Conservation (phyloP, 2,797 vertebrate species). For the Moxostoma hubbsi region DNA sequence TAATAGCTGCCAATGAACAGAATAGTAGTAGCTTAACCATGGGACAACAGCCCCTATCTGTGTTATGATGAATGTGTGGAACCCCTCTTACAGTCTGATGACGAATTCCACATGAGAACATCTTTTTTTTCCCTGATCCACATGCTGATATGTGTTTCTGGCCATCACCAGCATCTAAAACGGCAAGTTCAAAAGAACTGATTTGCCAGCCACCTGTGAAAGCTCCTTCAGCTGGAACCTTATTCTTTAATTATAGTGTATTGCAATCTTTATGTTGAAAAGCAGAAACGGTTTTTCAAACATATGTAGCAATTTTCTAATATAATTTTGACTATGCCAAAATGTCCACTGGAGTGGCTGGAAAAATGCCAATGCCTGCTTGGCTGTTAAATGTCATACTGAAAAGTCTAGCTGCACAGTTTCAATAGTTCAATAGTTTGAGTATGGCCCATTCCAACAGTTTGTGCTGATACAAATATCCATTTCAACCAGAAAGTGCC, state of each 20-base stretch:
- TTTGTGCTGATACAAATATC: not conserved
- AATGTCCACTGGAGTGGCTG: not conserved
- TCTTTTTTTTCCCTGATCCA: conserved; percentile 17
- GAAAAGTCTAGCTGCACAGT: not conserved
- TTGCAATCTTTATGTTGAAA: conserved; percentile 2
- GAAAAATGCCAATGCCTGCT: not conserved
- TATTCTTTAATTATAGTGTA: conserved; percentile 24
- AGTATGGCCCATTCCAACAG: not conserved
- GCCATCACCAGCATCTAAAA: conserved; percentile 17
- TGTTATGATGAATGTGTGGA: conserved; percentile 7
- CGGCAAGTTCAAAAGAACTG: conserved; percentile 10
- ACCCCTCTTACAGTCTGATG: not conserved
- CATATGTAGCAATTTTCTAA: not conserved
- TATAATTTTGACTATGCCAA: not conserved
- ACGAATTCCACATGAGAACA: conserved; percentile 20
- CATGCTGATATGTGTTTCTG: conserved; percentile 31
- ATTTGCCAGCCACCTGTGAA: conserved; percentile 23
- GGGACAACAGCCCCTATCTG: not conserved
- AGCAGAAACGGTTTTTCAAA: not conserved
- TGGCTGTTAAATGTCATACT: not conserved
- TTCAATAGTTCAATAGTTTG: not conserved
- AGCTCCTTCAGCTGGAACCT: conserved; percentile 1
- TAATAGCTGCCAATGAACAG: not conserved
- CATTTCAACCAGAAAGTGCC: too few species aligned
- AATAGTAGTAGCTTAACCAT: not conserved